Evolutionary conservation across 2,888 invertebrate species (phyloP).

Genomic region (Latrodectus hesperus): DNA sequence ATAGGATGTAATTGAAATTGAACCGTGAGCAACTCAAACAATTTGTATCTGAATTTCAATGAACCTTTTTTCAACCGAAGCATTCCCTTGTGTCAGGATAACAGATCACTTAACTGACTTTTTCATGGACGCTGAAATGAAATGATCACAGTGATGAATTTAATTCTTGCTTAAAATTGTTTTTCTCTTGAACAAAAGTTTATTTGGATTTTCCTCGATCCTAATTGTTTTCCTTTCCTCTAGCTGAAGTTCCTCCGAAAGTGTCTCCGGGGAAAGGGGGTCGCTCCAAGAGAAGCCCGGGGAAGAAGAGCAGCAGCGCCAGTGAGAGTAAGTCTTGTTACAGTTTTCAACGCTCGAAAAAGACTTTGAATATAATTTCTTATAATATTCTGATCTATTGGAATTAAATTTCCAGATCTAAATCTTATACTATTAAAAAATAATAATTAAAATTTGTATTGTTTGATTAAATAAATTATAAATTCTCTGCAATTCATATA

Average conservation of each 20-base stretch:
- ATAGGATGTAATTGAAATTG: too few species aligned
- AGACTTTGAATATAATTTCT: background rate
- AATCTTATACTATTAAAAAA: background rate
- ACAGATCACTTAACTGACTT: too few species aligned
- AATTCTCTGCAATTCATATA: background rate
- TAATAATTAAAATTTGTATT: too few species aligned
- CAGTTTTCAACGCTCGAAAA: background rate
- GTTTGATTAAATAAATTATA: background rate
- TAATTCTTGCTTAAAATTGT: too few species aligned
- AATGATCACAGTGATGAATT: too few species aligned
- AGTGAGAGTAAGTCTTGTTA: constrained; percentile 37
- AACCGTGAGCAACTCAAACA: too few species aligned
- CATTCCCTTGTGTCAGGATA: too few species aligned
- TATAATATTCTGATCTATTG: background rate
- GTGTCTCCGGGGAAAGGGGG: constrained; percentile 37
- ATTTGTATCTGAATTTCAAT: too few species aligned
- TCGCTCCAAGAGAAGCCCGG: constrained; percentile 37
- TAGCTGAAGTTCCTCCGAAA: constrained; percentile 49
- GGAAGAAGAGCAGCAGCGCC: constrained; percentile 36
- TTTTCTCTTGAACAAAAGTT: too few species aligned
- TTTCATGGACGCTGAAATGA: too few species aligned
- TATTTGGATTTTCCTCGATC: too few species aligned
- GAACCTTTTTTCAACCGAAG: too few species aligned
- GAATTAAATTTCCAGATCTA: background rate
- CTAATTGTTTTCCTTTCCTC: background rate